Evolutionary conservation across 2,888 invertebrate genomes (phyloP).

Genomic region (Drosophila conformis): DNA sequence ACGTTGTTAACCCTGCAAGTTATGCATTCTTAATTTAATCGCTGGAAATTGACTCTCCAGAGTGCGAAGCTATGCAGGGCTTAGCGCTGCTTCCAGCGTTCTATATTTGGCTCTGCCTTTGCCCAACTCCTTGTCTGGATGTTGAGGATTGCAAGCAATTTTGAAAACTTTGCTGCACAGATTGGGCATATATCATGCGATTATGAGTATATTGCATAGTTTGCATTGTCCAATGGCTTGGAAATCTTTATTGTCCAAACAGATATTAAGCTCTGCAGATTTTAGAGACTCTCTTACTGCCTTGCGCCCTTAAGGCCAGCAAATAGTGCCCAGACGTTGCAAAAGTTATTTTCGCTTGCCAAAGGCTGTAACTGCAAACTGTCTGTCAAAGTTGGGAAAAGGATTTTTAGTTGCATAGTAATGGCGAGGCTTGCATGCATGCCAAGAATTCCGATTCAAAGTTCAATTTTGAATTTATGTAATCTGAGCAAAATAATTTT

Average conservation of each 20-base stretch:
- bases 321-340: slow-evolving; percentile 58
- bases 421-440: not conserved
- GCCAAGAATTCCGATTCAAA: not conserved
- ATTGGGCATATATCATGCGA: slow-evolving; percentile 81
- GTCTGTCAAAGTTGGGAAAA: slow-evolving; percentile 30
- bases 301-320: slow-evolving; percentile 30
- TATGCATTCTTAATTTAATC: slow-evolving; percentile 81
- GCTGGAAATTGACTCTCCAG: slow-evolving; percentile 78
- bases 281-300: slow-evolving; percentile 20
- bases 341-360: slow-evolving; percentile 38
- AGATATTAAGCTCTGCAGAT: slow-evolving; percentile 49
- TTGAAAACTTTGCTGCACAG: slow-evolving; percentile 69
- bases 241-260: slow-evolving; percentile 57
- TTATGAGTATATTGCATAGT: slow-evolving; percentile 78
- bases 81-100: slow-evolving; percentile 38
- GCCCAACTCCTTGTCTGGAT: slow-evolving; percentile 11
- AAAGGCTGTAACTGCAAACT: slow-evolving; percentile 31
- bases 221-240: slow-evolving; percentile 79
- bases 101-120: slow-evolving; percentile 8
- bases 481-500: not conserved
- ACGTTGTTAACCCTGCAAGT: slow-evolving; percentile 77
- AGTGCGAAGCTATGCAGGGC: slow-evolving; percentile 55
- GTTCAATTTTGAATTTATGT: not conserved
- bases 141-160: slow-evolving; percentile 34
- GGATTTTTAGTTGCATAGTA: slow-evolving; percentile 29